Evolutionary conservation across 2,113 vertebrate genomes (phyloP), one percentile per base, ranked within the genome.

Genomic region (Cepphus grylle): DNA sequence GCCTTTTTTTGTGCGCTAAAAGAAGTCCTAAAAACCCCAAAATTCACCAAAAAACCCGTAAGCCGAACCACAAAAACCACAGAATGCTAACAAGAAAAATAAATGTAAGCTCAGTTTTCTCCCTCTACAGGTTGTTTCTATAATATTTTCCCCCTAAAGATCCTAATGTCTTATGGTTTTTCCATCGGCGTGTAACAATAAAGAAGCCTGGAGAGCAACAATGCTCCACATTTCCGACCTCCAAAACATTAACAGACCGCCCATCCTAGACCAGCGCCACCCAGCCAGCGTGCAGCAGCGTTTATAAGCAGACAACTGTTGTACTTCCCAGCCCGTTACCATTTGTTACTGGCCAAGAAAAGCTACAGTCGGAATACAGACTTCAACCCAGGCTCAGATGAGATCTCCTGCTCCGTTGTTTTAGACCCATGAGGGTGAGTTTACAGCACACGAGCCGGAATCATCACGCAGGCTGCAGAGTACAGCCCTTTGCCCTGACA

Each of bases 41-140:
- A 56, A 55, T 14, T 36, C 22, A n/a, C 30, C 8, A 10, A 40
- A 70, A 74, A 2, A 0, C 3, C 4, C 22, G 3, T 8, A 66
- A 49, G n/a, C 6, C 20, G 50, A 50, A 69, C 3, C 38, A 36
- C 34, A 81, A 56, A 61, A 19, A 0, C 3, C 26, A 65, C 0
- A 38, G 9, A 81, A 38, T 15, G 15, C 15, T 25, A 53, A 47
- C 11, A 49, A 14, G 47, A 47, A 58, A 70, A 76, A 29, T 5
- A 22, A 69, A 20, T 0, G 3, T 12, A 40, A n/a, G n/a, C 32
- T 84, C 43, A 5, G 4, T 53, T 73, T 88, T 59, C 18, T 42
- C 27, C 15, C 22, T 55, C 47, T 49, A 25, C 19, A 38, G n/a
- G 17, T 32, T 29, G 72, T 40, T 72, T 65, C 50, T 71, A 22